Conservation (phyloP, 1,140 invertebrate genomes). For the Eriosoma lanigerum region DNA sequence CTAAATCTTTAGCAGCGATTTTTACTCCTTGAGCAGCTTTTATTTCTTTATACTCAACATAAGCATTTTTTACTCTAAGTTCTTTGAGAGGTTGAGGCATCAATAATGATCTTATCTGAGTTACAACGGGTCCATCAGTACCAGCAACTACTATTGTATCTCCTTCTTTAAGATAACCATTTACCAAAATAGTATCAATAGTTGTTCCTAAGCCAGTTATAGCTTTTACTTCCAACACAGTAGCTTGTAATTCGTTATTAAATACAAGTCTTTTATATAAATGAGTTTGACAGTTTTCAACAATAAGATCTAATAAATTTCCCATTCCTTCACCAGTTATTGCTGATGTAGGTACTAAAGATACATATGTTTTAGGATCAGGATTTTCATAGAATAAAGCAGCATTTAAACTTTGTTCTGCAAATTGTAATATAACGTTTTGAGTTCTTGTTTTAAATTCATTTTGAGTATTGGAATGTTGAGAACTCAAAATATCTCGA, state of each 20-base stretch:
- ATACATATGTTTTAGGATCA: conserved; percentile 88
- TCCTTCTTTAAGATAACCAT: conserved; percentile 88
- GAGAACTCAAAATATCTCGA: conserved; percentile 84
- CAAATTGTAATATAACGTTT: conserved; percentile 89
- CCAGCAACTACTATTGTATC: conserved; percentile 95
- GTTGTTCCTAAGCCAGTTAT: conserved; percentile 97
- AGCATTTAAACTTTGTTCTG: conserved; percentile 94
- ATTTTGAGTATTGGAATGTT: conserved; percentile 82
- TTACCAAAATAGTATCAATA: conserved; percentile 97
- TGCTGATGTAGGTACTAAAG: conserved; percentile 96
- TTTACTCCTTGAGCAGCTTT: conserved; percentile 97
- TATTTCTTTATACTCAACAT: conserved; percentile 93
- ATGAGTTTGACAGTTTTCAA: conserved; percentile 87
- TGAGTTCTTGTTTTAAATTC: conserved; percentile 93
- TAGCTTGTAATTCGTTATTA: conserved; percentile 82
- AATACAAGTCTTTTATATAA: conserved; percentile 89
- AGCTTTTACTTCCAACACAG: conserved; percentile 76
- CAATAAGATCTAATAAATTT: conserved; percentile 90
- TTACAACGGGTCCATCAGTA: conserved; percentile 96
- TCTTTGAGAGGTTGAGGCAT: conserved; percentile 98
- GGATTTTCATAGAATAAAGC: conserved; percentile 95
- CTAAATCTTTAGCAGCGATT: conserved; percentile 95
- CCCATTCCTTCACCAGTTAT: conserved; percentile 98
- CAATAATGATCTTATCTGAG: conserved; percentile 92
- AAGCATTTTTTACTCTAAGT: conserved; percentile 82